Percentiles rank a stretch among this genome's conserved stretches.
Conservation (phyloP, 2,888 invertebrate genomes). For the Nemotelus pantherinus region DNA sequence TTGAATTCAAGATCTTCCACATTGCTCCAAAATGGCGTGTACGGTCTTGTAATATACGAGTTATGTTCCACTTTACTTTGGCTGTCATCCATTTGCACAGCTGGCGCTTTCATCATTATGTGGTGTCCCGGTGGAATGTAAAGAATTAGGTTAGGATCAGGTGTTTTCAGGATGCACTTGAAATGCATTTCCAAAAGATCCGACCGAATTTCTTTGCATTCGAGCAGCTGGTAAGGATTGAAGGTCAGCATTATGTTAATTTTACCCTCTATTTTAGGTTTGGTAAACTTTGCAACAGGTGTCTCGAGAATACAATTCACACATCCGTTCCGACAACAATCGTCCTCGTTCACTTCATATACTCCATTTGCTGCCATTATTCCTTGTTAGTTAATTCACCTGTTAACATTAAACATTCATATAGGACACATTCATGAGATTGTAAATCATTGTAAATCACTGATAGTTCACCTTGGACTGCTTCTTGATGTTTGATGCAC, state of each 20-base stretch:
- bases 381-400: background rate
- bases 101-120: constrained; percentile 53
- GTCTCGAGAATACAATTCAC: constrained; percentile 61
- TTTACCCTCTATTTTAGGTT: constrained; percentile 52
- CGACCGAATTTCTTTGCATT: constrained; percentile 26
- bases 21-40: constrained; percentile 61
- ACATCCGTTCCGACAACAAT: constrained; percentile 64
- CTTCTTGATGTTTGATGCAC: no score
- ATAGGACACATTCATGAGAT: background rate
- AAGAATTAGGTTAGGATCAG: constrained; percentile 53
- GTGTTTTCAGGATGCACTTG: constrained; percentile 45
- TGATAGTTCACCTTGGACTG: background rate
- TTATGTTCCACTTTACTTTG: background rate
- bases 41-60: constrained; percentile 57
- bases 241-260: constrained; percentile 49
- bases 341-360: constrained; percentile 52
- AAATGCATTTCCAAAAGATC: constrained; percentile 58
- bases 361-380: background rate
- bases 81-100: background rate
- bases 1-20: constrained; percentile 65
- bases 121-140: constrained; percentile 58
- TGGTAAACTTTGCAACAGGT: constrained; percentile 25
- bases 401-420: background rate
- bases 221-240: constrained; percentile 49
- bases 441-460: no score